These are phyloP conservation scores for Sitophilus oryzae DNA, from an alignment of 1,140 invertebrate genomes.

Conservation along the genomic window DNA sequence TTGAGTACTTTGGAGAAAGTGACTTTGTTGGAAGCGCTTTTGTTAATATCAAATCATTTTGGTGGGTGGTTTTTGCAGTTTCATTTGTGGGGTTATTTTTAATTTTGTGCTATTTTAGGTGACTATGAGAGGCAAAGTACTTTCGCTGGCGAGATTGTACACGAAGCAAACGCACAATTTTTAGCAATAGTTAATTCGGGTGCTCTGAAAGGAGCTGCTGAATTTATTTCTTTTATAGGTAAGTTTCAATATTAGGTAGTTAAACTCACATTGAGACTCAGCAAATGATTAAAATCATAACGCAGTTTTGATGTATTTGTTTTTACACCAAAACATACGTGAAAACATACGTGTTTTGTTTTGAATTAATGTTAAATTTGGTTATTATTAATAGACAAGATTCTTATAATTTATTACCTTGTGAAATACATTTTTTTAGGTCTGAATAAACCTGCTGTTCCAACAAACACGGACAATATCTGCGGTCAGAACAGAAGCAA, in stretches of 20 bases:
- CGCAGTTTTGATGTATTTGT: no score
- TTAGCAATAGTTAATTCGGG: slow-evolving; percentile 49
- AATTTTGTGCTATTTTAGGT: slow-evolving; percentile 79
- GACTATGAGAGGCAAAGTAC: slow-evolving; percentile 78
- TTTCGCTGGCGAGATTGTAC: slow-evolving; percentile 74
- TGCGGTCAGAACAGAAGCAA: slow-evolving; percentile 55
- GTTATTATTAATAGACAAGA: no score
- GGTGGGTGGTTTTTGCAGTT: slow-evolving; percentile 2
- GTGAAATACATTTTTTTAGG: slow-evolving; percentile 7
- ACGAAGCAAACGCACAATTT: slow-evolving; percentile 51
- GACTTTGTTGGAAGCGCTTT: slow-evolving; percentile 67
- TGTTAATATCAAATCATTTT: slow-evolving; percentile 80
- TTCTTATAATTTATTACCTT: no score
- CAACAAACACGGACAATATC: slow-evolving; percentile 56
- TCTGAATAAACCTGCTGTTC: slow-evolving; percentile 40
- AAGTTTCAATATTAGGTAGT: no score
- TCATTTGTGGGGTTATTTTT: slow-evolving; percentile 37
- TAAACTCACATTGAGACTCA: no score
- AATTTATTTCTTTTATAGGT: slow-evolving; percentile 73
- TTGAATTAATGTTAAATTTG: no score
- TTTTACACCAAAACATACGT: no score
- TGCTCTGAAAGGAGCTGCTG: slow-evolving; percentile 55
- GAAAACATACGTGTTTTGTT: no score
- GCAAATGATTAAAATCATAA: no score
- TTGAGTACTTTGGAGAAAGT: slow-evolving; percentile 80